Percentiles rank a stretch among this genome's conserved stretches.
phyloP scores from a whole-genome alignment of 2,888 invertebrate species.

The Mongoloraphidia duomilia region DNA sequence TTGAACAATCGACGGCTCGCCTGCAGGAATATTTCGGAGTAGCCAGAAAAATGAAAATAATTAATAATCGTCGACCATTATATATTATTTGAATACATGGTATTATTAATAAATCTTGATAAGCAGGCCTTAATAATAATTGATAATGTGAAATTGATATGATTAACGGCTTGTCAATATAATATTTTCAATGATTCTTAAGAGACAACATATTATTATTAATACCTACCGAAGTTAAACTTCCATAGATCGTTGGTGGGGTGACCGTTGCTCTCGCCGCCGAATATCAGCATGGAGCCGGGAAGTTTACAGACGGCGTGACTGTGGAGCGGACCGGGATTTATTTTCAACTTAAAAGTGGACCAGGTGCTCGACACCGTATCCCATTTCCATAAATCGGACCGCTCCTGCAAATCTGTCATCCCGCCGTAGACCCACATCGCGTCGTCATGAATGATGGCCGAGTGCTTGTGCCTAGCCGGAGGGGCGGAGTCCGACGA shows the following conservation, averaged over 20 bases:
- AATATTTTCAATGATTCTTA: no score
- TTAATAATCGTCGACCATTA: no score
- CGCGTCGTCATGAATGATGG: slow-evolving; percentile 57
- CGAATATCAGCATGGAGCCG: slow-evolving; percentile 64
- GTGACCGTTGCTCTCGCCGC: slow-evolving; percentile 59
- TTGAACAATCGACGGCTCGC: no score
- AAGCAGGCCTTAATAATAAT: no score
- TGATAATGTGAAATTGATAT: no score
- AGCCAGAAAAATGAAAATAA: no score
- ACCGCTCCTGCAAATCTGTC: slow-evolving; percentile 64
- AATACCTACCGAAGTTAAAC: slow-evolving; percentile 58
- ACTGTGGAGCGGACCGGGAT: slow-evolving; percentile 58
- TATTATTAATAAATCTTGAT: no score
- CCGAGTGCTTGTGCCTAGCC: slow-evolving; percentile 72
- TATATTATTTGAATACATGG: no score
- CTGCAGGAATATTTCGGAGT: no score
- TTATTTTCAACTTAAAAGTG: slow-evolving; percentile 41
- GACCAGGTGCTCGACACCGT: slow-evolving; percentile 54
- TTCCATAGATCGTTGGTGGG: slow-evolving; percentile 67
- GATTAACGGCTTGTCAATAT: no score
- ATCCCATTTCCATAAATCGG: slow-evolving; percentile 70
- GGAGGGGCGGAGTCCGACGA: slow-evolving; percentile 35
- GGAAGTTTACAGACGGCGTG: slow-evolving; percentile 67
- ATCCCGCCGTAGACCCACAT: slow-evolving; percentile 85
- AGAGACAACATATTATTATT: background rate